Base-by-base conservation (phyloP, 2,888 invertebrate genomes). In the Mycogona germanica region DNA sequence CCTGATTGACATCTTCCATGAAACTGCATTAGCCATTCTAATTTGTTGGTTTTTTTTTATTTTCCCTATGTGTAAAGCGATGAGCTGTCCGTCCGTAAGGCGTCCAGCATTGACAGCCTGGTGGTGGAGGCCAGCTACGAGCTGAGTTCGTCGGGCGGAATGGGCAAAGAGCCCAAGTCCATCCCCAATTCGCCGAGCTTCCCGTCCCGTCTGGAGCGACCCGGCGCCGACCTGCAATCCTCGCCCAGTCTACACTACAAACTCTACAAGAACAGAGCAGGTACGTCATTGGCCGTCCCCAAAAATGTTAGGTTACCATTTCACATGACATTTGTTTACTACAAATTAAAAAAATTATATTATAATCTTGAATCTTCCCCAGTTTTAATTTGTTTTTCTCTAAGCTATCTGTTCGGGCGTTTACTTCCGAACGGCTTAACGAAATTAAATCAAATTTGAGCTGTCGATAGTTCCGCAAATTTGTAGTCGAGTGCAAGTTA, bases 61-160 rank as follows among this genome's bases (percentile, higher is more conserved):
- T 30, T 7, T 30, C 23, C 21, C 6, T 21, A n/a, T n/a, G n/a
- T n/a, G n/a, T 38, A 21, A 14, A 51, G 51, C 3, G 53, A 53
- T 3, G 53, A 53, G 17, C 17, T 47, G 12, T 29, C 59, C 7
- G 51, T 62, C 12, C 54, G 63, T 7, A 59, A 61, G 30, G 61
- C 63, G 6, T 57, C 61, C 53, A 61, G 61, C 51, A 62, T 63
- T 23, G 63, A 63, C 57, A 62, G 62, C 30, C 49, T 63, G 35
- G 55, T 61, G 6, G 60, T 62, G 12, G 49, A 55, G 5, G 51
- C 60, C 0, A 50, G 42, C 29, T 45, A 51, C 9, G 54, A 55
- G 12, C 53, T 53, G 1, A 51, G 19, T 5, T 38, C 17, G 21
- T n/a, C 41, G 6, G n/a, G n/a, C n/a, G 14, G 19, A 23, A 17